Base-by-base conservation (phyloP, 2,888 invertebrate species). In the Abrostola triplasia region DNA sequence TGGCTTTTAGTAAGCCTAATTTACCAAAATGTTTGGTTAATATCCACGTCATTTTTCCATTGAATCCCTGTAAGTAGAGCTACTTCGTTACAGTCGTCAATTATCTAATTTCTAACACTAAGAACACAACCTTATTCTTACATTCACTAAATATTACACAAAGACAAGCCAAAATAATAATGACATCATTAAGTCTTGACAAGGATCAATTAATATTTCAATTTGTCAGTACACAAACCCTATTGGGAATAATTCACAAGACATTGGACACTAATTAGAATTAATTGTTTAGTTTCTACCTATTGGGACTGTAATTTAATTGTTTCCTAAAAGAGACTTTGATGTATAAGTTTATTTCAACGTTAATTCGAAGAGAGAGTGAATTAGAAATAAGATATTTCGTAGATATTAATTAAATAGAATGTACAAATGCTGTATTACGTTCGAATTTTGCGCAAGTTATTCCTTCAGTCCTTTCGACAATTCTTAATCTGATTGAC, bases 221-320 rank as follows among this genome's bases (percentile, higher is more conserved):
- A 60, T 76, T 64, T 66, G 50, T 53, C 36, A 40, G 52, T 51
- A 57, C 50, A 64, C 44, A 36, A 67, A 61, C 57, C 61, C 61
- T 47, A 67, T 72, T 53, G 61, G 56, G 55, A 60, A 65, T 65
- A 67, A 76, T 71, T 65, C 65, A 79, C 57, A 56, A 65, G 61
- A 51, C 59, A 67, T 59, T 42, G 42, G 54, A 41, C 56, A 38
- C 56, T 67, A 67, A 76, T 79, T 55, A 66, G 36, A 62, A 76
- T 79, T 58, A 79, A 76, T 76, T 76, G 59, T 56, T 67, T 52
- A 64, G 64, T 71, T 35, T 48, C 36, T 56, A 47, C 36, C 59
- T 60, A 58, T 48, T 47, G 40, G 36, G 11, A 51, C 40, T 37
- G 24, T 56, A 24, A 60, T 55, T 59, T 52, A 8, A 58, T 66